Evolutionary conservation across 2,113 vertebrate genomes (phyloP), one percentile per base, ranked within the genome.

Genomic region (Phyllostomus hastatus): DNA sequence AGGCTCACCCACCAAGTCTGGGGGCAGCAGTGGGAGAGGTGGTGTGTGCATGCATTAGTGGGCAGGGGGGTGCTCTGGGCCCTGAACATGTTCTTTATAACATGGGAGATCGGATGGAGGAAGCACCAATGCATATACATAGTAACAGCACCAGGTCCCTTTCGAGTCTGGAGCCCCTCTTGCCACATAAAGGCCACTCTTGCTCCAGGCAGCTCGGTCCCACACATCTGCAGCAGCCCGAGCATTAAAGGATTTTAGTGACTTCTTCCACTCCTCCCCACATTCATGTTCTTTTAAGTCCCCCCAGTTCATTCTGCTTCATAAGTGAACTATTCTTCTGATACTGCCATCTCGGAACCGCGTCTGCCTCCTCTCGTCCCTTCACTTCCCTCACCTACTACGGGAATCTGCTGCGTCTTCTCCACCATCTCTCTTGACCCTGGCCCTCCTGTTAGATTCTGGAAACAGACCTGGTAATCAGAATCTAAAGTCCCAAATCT

Each of bases 281-380:
- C 10, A 57, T 50, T 69, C 46, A 73, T 31, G 54, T 73, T 46
- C 38, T 92, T 57, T 48, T 43, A 66, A 48, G 19, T 28, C 15
- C 67, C 19, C 57, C 22, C 33, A 43, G 3, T 3, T 78, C 0
- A 5, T 7, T 81, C n/a, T 41, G 80, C 20, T 84, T 54, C 10
- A 2, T 10, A 28, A 70, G 16, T 22, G 46, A 95, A 26, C 7
- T 46, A 7, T 48, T 16, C 16, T 20, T 28, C 48, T 43, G 33
- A 1, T 4, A 10, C 0, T 1, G n/a, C 41, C 41, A 19, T 8
- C 38, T 22, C 24, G 22, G 92, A 70, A 6, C 22, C 33, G 61
- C 0, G 0, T 15, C 26, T 12, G 22, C 46, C 52, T 83, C 43
- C 16, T 24, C 33, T 2, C 0, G 1, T 26, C 61, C 20, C 50